Evolutionary conservation across 2,797 vertebrate genomes (phyloP), one percentile per base, ranked within the genome.

Genomic region (Loriculus beryllinus): DNA sequence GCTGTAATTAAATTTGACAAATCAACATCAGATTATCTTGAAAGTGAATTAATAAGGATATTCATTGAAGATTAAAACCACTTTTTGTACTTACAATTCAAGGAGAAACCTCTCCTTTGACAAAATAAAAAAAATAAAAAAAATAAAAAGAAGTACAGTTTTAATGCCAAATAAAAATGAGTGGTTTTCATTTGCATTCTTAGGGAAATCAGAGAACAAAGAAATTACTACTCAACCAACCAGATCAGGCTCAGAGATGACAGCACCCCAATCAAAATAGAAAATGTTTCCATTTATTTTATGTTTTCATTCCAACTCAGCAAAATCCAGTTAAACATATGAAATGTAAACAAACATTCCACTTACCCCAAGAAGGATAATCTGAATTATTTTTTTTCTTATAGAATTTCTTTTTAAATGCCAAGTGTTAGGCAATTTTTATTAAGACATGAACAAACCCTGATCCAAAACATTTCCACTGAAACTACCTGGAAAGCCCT

Each of bases 1-100:
- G 98, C 98, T 99, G 99, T 99, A 99, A 99, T 99, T 99, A 99
- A 99, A 99, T 99, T 99, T 99, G 98, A 99, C 98, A 99, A 99
- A 99, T 99, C 99, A 99, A 99, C 99, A 99, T 98, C 98, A 99
- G 98, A 99, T 99, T 99, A 99, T 98, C 98, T 99, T 99, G 98
- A 98, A 98, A 98, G 98, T 98, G 98, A 99, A 99, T 99, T 99
- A 99, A 99, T 98, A 97, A 98, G 98, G 98, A 98, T 98, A 98
- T 98, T 98, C 97, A 98, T 72, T 98, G 98, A 98, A 98, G 98
- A 98, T 97, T 98, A 97, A 98, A 98, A 98, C 94, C 96, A 97
- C 94, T 98, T 97, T 98, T 97, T 97, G 95, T 98, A 98, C 98
- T 98, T 98, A 97, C 96, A 97, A 98, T 98, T 98, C 97, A 97